Evolutionary conservation across 2,888 invertebrate genomes (phyloP), one percentile per base, ranked within the genome.

Genomic region (Pandemis heparana): DNA sequence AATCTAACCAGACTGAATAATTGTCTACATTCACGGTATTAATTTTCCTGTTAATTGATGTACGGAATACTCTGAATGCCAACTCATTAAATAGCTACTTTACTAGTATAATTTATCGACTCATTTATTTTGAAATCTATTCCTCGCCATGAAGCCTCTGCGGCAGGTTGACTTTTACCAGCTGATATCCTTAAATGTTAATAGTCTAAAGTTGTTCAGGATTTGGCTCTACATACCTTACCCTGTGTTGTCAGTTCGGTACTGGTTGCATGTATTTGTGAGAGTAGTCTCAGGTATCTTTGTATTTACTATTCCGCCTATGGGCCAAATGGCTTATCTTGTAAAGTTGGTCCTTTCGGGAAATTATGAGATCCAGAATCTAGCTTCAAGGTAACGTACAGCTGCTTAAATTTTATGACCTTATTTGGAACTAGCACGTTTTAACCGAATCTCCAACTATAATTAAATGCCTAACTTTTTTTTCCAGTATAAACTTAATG

Each of bases 191-290:
- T 75, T 85, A 77, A 84, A 87, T 76, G 79, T 88, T 18, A 76
- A 76, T 39, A 75, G 83, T 12, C 76, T 90, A n/a, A 85, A 88
- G 75, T 75, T 80, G 7, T 80, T 79, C 38, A 81, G 85, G 8
- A 62, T 89, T 64, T 89, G 89, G 88, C 83, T 88, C 69, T 86
- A 78, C 41, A 86, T 87, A 79, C 83, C 86, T 0, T 76, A 87
- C 77, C 48, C 82, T 8, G 68, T 71, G 46, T 83, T 79, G 61
- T 82, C 82, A 46, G 48, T 80, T 32, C 77, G 76, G 74, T 89
- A 84, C 77, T 88, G 88, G 86, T 8, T 82, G 3, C 69, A 67
- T 48, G 51, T 86, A 18, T 18, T 86, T 0, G 76, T 59, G 38
- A 81, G 78, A 71, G 71, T 85, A 9, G 18, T 86, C 66, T 48